A percentile compares a stretch with the other conserved stretches of the same genome.
Conservation (phyloP, 2,113 vertebrate species). For the Ivindomyrus marchei region DNA sequence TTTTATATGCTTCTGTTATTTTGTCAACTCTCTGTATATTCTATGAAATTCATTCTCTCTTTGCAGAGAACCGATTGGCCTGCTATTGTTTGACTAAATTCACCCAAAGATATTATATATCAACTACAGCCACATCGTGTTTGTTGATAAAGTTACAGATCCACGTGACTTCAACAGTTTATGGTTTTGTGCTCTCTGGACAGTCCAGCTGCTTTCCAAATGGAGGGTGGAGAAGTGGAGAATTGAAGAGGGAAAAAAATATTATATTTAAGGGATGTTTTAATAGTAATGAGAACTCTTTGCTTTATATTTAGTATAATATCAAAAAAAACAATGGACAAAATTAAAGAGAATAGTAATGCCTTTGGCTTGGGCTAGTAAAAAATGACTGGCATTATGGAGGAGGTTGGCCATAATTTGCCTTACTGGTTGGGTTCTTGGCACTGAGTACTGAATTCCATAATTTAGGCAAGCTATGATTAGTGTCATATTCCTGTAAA, state of each 20-base stretch:
- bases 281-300: background rate
- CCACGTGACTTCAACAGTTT: background rate
- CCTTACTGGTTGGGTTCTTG: background rate
- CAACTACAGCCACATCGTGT: background rate
- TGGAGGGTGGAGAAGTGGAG: background rate
- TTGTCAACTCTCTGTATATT: background rate
- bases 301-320: background rate
- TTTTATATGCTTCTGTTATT: background rate
- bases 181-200: background rate
- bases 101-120: background rate
- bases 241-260: background rate
- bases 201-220: background rate
- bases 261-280: background rate
- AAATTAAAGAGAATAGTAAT: conserved; percentile 2
- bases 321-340: background rate
- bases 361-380: background rate
- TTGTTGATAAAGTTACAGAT: background rate
- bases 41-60: background rate
- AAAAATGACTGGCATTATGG: background rate
- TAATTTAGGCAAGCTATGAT: background rate
- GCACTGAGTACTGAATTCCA: background rate
- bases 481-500: background rate
- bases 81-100: background rate
- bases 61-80: background rate
- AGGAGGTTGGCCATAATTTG: background rate